A percentile compares a stretch with the other conserved stretches of the same genome.
Conservation (phyloP, 2,888 invertebrate genomes). For the Thyatira batis region DNA sequence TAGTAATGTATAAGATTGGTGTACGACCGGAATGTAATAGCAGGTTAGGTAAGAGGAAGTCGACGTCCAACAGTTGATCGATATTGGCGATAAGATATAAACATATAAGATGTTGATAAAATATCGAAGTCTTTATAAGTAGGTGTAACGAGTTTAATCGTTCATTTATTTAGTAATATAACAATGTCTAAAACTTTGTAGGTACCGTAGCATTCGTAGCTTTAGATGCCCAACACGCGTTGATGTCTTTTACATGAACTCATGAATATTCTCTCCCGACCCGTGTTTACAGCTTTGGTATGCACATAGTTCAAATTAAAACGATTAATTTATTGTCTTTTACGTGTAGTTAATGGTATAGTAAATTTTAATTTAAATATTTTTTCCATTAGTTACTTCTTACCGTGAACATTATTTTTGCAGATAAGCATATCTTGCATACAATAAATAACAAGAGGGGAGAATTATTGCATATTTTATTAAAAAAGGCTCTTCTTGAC, state of each 20-base stretch:
- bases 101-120: neutral
- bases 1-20: neutral
- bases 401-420: slow-evolving; percentile 24
- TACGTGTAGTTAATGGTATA: neutral
- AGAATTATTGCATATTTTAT: slow-evolving; percentile 29
- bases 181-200: neutral
- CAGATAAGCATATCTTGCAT: slow-evolving; percentile 39
- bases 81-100: neutral
- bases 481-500: slow-evolving; percentile 30
- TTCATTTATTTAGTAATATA: neutral
- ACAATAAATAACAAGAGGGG: slow-evolving; percentile 34
- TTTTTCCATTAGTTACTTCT: slow-evolving; percentile 29
- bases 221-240: slow-evolving; percentile 34
- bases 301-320: neutral
- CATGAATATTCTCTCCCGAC: slow-evolving; percentile 5
- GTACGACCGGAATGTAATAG: neutral
- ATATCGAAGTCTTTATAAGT: neutral
- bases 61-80: neutral
- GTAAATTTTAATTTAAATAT: slow-evolving; percentile 29
- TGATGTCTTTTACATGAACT: slow-evolving; percentile 60
- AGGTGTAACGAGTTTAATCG: neutral
- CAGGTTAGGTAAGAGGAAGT: neutral
- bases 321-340: neutral
- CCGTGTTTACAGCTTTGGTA: neutral
- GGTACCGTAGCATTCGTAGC: neutral